phyloP scores from a whole-genome alignment of 2,888 invertebrate species.

The Crematogaster levior region DNA sequence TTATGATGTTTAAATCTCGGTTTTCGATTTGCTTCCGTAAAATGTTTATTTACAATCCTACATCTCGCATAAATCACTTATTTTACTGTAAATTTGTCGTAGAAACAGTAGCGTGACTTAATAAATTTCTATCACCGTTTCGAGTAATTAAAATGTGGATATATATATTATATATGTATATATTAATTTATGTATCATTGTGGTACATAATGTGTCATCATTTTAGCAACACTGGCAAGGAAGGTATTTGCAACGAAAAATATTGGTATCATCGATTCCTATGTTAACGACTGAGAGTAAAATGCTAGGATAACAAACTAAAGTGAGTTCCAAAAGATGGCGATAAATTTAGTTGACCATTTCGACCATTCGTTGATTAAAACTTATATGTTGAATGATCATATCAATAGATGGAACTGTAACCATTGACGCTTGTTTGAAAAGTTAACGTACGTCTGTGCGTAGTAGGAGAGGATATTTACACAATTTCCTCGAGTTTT shows the following conservation, averaged over 20 bases:
- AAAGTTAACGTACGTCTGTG: constrained; percentile 28
- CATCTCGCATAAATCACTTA: background rate
- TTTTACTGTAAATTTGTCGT: background rate
- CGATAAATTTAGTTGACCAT: background rate
- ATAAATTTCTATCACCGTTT: background rate
- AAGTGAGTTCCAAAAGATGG: background rate
- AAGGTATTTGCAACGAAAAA: background rate
- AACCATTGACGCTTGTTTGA: background rate
- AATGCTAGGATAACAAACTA: background rate
- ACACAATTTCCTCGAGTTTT: no score
- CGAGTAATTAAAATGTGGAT: background rate
- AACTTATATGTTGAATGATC: background rate
- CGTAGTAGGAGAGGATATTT: no score
- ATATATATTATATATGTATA: no score
- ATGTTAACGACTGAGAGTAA: background rate
- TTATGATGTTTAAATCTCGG: constrained; percentile 3
- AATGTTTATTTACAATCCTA: background rate
- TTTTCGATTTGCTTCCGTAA: constrained; percentile 3
- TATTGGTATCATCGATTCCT: background rate
- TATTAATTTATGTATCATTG: background rate
- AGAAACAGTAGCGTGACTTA: background rate
- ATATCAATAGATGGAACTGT: background rate
- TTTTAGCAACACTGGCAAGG: background rate
- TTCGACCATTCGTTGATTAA: no score
- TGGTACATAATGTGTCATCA: background rate